Evolutionary conservation across 2,113 vertebrate genomes (phyloP), one percentile per base, ranked within the genome.

Genomic region (Hucho hucho): DNA sequence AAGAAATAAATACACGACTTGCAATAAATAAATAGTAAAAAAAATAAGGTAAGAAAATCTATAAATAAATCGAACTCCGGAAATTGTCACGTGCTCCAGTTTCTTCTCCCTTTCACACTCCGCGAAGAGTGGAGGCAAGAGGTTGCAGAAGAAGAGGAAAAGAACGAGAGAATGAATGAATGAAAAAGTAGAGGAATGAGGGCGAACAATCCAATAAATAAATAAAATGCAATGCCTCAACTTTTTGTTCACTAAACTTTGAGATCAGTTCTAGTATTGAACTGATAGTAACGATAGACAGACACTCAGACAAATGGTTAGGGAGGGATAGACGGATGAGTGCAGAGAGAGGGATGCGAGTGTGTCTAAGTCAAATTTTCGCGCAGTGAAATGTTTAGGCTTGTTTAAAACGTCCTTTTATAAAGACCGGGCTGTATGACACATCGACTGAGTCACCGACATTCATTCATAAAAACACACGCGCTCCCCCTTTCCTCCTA

Each of bases 361-460:
- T 90, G 89, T 78, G 75, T 90, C 83, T 92, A 91, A 89, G 93
- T 93, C 89, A 92, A 92, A 93, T 90, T 93, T 93, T 91, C 91
- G 91, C 92, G 91, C 90, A 91, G 92, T 93, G 92, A 92, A 94
- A 92, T 93, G 93, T 94, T 94, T 94, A 93, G 93, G 92, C 93
- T 94, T 94, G 93, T 94, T 94, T 93, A 93, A 94, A 93, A 93
- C 92, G 93, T 93, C 92, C 92, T 93, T 53, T 94, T 94, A 94
- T 94, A 94, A 93, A 94, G 93, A 93, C 91, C 86, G 91, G 90
- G 91, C 87, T 78, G 91, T 93, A 93, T 94, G 93, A 94, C 93
- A 94, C 93, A 94, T 93, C 91, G 89, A 79, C 75, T 94, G 92
- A 94, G 90, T 94, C 93, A 93, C 91, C 37, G 37, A 43, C 37